Base-by-base conservation (phyloP, 1,140 invertebrate genomes). In the Trichomalopsis sarcophagae region DNA sequence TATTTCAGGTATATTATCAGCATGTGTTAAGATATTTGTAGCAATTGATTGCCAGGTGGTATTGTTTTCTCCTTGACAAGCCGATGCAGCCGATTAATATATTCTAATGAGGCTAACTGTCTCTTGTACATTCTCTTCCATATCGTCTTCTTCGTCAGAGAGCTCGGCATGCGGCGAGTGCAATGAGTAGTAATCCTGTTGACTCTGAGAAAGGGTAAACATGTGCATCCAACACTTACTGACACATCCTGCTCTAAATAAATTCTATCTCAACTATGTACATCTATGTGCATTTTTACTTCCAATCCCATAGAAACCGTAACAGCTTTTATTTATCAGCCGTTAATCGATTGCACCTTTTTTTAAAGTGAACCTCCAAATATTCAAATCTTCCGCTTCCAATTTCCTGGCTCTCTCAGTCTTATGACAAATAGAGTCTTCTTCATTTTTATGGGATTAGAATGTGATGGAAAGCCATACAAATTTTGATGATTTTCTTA, bases 271-370 rank as follows among this genome's bases (percentile, higher is more conserved):
- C 50, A 82, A 86, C 80, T 86, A 86, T 86, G 66, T 86, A 86
- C 85, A 86, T 84, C 82, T 86, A 86, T 86, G 82, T 86, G 85
- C 85, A 86, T 36, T 81, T 81, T 86, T 81, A 78, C 30, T 82
- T 86, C 85, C 81, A 86, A 86, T 86, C 85, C 85, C 85, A 86
- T 86, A 85, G 83, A 84, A 85, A 85, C 84, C 78, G 17, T 47
- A 68, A 36, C 55, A 75, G 36, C 40, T 40, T 84, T 66, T 40
- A 30, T 71, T 71, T 73, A 73, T 14, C 23, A 75, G 30, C 68
- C 14, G 68, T 33, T 33, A 30, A 71, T 44, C 13, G 73, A 44
- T 40, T 75, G 17, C 21, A 40, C 36, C 17, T 75, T n/a, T 14
- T 75, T 75, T n/a, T 66, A 66, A 66, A 66, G 30, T 76, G 71